phyloP scores from a whole-genome alignment of 2,888 invertebrate genomes.

The Drosophila hamatofila region DNA sequence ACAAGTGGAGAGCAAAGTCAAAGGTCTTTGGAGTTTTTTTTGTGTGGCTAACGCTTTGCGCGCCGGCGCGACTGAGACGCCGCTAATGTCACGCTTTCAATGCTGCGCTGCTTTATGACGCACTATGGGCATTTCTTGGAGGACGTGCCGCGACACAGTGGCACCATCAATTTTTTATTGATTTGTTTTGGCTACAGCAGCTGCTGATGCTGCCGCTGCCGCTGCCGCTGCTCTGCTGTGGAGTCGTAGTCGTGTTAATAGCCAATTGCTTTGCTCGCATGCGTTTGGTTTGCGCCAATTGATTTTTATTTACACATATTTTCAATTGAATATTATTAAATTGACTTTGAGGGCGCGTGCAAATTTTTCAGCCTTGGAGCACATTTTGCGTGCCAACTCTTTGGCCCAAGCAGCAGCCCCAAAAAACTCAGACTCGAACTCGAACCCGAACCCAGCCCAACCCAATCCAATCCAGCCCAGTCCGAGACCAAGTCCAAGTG shows the following conservation, averaged over 20 bases:
- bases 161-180: slow-evolving; percentile 69
- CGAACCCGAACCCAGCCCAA: slow-evolving; percentile 2
- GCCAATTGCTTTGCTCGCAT: slow-evolving; percentile 57
- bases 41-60: slow-evolving; percentile 17
- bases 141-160: slow-evolving; percentile 64
- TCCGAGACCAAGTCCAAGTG: not conserved
- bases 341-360: slow-evolving; percentile 78
- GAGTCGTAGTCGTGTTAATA: slow-evolving; percentile 56
- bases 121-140: slow-evolving; percentile 57
- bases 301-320: slow-evolving; percentile 77
- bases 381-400: slow-evolving; percentile 51
- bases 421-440: not conserved
- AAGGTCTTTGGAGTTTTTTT: slow-evolving; percentile 48
- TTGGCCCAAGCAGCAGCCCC: not conserved
- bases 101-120: slow-evolving; percentile 63
- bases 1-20: slow-evolving; percentile 49
- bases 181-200: slow-evolving; percentile 67
- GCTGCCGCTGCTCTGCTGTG: slow-evolving; percentile 35
- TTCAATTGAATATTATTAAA: slow-evolving; percentile 77
- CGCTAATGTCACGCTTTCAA: slow-evolving; percentile 31
- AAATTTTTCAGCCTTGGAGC: slow-evolving; percentile 68
- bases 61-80: slow-evolving; percentile 56
- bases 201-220: slow-evolving; percentile 34
- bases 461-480: slow-evolving; percentile 2
- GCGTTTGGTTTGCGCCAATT: slow-evolving; percentile 61